Percentiles rank a stretch among this genome's conserved stretches.
phyloP scores from a whole-genome alignment of 1,140 invertebrate species.

The Hypothenemus hampei region DNA sequence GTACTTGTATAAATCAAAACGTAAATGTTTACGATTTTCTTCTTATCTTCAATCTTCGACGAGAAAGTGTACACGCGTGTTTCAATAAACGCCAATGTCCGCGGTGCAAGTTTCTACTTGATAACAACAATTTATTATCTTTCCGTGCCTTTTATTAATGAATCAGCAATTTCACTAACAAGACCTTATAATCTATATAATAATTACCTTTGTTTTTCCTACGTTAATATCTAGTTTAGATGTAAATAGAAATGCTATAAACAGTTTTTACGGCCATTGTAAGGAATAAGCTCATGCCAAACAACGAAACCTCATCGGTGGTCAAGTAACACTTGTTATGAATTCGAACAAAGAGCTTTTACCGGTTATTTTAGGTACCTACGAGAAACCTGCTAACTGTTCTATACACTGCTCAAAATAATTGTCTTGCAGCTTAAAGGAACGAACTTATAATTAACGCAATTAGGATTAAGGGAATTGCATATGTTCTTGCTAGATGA shows the following conservation, averaged over 20 bases:
- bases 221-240: no score
- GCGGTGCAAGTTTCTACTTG: background rate
- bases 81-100: background rate
- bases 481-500: no score
- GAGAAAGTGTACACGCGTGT: constrained; percentile 1
- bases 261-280: background rate
- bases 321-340: constrained; percentile 10
- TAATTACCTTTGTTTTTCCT: no score
- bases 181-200: no score
- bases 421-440: no score
- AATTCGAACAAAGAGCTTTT: constrained; percentile 15
- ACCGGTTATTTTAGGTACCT: constrained; percentile 11
- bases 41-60: background rate
- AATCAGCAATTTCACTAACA: no score
- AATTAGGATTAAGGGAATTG: no score
- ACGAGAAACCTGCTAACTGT: constrained; percentile 17
- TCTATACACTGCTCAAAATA: constrained; percentile 8
- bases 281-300: background rate
- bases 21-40: constrained; percentile 1
- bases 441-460: no score
- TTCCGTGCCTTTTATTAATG: background rate
- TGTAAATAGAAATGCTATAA: no score
- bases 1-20: constrained; percentile 4
- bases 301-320: constrained; percentile 11
- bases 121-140: background rate